Base-by-base conservation (phyloP, 92 coral and sea anemone species). In the Epizoanthus ramosus region DNA sequence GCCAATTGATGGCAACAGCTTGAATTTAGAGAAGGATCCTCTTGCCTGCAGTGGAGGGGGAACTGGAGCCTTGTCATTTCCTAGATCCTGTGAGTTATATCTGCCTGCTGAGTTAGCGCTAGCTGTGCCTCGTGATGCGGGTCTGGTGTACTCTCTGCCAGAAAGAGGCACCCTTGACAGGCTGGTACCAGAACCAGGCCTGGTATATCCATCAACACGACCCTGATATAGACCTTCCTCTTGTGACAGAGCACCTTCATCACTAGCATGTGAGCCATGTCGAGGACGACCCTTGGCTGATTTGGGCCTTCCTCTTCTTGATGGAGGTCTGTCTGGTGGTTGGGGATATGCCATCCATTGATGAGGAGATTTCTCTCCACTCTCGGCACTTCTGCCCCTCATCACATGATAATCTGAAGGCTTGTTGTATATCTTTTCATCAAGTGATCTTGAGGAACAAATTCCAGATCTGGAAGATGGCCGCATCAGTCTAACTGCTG, bases 1-100 rank as follows among this genome's bases (percentile, higher is more conserved):
- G n/a, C 91, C 92, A 86, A 93, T 93, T 6, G 93, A 81, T 6
- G 98, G 98, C 24, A 93, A 81, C 9, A 91, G 93, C 66, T 72
- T 88, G 81, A 91, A 93, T 81, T 88, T 88, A 45, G 98, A 93
- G 72, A 93, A 93, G 43, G 98, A 93, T 33, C 80, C 80, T 17
- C 86, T 88, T 61, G 90, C 69, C 59, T 86, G 91, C 17, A 81
- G 74, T 15, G 85, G 71, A 3, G 80, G 75, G 3, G 88, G 85
- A 3, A 79, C 59, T 1, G 91, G 59, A 5, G 65, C 85, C 68
- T 84, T 79, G n/a, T 80, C 75, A 10, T 79, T 81, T 21, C 47
- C 75, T 33, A 37, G 16, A 13, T 77, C 72, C 15, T 43, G 45
- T 4, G 82, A 61, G 25, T 37, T 61, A 6, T 23, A 35, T 19